phyloP scores from a whole-genome alignment of 2,888 invertebrate genomes.

The Unio delphinus region DNA sequence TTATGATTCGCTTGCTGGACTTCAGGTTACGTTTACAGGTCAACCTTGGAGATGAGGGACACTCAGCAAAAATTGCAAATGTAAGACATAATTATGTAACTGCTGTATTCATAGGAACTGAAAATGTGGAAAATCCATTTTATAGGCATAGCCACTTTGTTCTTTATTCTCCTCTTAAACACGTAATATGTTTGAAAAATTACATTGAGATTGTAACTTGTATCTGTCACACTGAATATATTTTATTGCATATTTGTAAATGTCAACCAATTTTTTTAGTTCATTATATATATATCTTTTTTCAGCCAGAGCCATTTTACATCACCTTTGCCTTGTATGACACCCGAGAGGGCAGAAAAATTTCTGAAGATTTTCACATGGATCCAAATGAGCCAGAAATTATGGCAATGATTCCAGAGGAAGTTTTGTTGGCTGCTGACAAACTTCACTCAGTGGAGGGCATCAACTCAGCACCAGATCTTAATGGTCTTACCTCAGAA shows the following conservation, averaged over 20 bases:
- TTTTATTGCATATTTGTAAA: neutral
- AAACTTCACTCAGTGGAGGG: constrained; percentile 56
- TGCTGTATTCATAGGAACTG: too few species aligned
- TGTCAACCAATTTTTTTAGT: too few species aligned
- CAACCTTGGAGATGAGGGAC: constrained; percentile 82
- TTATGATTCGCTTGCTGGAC: constrained; percentile 87
- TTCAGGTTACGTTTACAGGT: constrained; percentile 89
- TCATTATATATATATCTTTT: constrained; percentile 1
- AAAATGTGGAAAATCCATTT: too few species aligned
- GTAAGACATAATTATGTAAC: too few species aligned
- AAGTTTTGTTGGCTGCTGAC: constrained; percentile 55
- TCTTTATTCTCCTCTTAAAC: neutral
- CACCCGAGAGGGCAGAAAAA: constrained; percentile 86
- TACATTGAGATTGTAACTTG: neutral
- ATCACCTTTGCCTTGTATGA: constrained; percentile 92
- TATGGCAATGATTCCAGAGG: constrained; percentile 63
- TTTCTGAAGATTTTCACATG: constrained; percentile 91
- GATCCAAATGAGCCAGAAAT: constrained; percentile 66
- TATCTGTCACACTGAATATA: neutral
- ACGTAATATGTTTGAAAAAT: neutral
- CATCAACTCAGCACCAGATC: constrained; percentile 70
- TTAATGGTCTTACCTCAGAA: constrained; percentile 81
- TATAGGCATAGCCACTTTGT: too few species aligned
- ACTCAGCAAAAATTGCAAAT: constrained; percentile 59
- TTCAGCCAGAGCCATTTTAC: constrained; percentile 91